Evolutionary conservation across 1,140 invertebrate species (phyloP).

Genomic region (Leptonema lineaticorne): DNA sequence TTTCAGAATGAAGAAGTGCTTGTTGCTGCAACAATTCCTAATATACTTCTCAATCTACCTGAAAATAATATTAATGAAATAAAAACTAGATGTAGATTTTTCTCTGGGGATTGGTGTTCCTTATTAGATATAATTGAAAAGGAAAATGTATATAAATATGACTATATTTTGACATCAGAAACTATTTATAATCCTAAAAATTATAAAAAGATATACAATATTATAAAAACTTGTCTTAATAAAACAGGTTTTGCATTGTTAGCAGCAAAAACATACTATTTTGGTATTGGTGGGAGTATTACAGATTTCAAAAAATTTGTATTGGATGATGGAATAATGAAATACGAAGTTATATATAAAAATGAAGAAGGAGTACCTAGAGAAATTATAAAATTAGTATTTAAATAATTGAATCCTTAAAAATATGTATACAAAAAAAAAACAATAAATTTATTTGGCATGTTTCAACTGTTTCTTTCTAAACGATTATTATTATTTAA

Average conservation of each 20-base stretch:
- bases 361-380: slow-evolving; percentile 59
- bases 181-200: slow-evolving; percentile 86
- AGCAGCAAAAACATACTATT: slow-evolving; percentile 85
- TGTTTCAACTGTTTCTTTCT: too few relatives aligned
- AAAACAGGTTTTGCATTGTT: slow-evolving; percentile 66
- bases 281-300: slow-evolving; percentile 84
- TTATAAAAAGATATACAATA: slow-evolving; percentile 70
- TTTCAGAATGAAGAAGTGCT: slow-evolving; percentile 79
- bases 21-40: slow-evolving; percentile 72
- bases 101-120: slow-evolving; percentile 77
- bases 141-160: slow-evolving; percentile 62
- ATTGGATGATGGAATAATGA: slow-evolving; percentile 56
- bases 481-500: too few relatives aligned
- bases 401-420: slow-evolving; percentile 25
- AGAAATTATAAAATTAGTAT: slow-evolving; percentile 59
- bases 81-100: slow-evolving; percentile 66
- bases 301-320: slow-evolving; percentile 69
- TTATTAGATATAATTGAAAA: slow-evolving; percentile 58
- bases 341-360: slow-evolving; percentile 60
- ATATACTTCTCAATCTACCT: slow-evolving; percentile 69
- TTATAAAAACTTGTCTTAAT: slow-evolving; percentile 70
- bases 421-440: too few relatives aligned
- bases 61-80: slow-evolving; percentile 50
- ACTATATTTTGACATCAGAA: slow-evolving; percentile 85
- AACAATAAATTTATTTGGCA: too few relatives aligned